phyloP scores from a whole-genome alignment of 1,140 invertebrate species.

The Lepidostoma basale region DNA sequence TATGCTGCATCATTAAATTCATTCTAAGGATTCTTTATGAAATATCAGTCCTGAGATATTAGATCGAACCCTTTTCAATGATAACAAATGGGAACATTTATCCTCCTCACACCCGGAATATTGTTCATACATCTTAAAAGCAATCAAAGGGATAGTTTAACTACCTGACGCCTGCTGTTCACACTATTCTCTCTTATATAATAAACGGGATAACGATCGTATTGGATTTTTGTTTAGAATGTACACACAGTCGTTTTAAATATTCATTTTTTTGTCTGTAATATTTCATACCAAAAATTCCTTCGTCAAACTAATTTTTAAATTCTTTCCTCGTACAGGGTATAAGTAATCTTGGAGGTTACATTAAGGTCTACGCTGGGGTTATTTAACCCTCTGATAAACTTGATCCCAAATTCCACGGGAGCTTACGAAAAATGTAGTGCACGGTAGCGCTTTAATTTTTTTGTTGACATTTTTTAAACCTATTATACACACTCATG shows the following conservation, averaged over 20 bases:
- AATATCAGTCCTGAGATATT: too few relatives aligned
- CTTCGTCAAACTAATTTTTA: conserved; percentile 1
- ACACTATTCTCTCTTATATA: conserved; percentile 24
- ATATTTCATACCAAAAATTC: not conserved
- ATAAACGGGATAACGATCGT: conserved; percentile 7
- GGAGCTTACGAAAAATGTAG: too few relatives aligned
- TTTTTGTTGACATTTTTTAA: too few relatives aligned
- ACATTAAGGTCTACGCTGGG: too few relatives aligned
- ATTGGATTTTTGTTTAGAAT: not conserved
- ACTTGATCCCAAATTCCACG: too few relatives aligned
- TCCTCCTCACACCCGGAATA: not conserved
- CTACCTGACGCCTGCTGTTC: conserved; percentile 34
- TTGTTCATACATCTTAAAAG: not conserved
- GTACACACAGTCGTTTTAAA: not conserved
- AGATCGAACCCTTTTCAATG: not conserved
- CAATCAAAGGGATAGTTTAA: conserved; percentile 9
- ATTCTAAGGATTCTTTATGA: too few relatives aligned
- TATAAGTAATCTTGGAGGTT: not conserved
- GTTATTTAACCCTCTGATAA: too few relatives aligned
- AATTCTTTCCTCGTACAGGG: not conserved
- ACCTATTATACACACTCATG: too few relatives aligned
- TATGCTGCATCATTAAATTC: too few relatives aligned
- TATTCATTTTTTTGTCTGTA: not conserved
- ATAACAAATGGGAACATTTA: conserved; percentile 7
- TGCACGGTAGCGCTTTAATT: too few relatives aligned